Evolutionary conservation across 2,888 invertebrate genomes (phyloP), one percentile per base, ranked within the genome.

Genomic region (Plusia festucae): DNA sequence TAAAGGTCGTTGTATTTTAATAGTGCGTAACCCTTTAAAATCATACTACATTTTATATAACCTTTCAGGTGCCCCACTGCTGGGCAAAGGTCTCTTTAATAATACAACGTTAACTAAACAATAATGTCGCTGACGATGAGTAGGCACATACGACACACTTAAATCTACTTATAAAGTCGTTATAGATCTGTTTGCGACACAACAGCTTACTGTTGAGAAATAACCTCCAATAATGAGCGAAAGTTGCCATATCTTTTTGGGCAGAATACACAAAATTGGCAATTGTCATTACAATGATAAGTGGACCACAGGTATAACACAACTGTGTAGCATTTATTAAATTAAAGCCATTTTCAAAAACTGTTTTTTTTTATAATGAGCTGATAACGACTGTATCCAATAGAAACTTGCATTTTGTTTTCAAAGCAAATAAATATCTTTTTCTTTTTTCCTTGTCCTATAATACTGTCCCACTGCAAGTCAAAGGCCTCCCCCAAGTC

Each of bases 161-260:
- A 49, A 20, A 49, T 49, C 18, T 49, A 49, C 46, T 49, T 49
- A 49, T 49, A 49, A 49, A 9, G 18, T 49, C 46, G 20, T 49
- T 49, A 49, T 16, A 46, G 16, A 46, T 46, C 46, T 20, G 46
- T 46, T 46, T 46, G 46, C 20, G 46, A 20, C 46, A 18, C 20
- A 49, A 20, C 46, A 49, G 46, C 46, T 9, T 49, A 49, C 18
- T 49, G 46, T 56, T 44, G 24, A 20, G 34, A 55, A 15, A 27
- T 49, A 49, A 18, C 7, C 18, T 16, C 18, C 46, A 2, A 18
- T 46, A 49, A 49, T 49, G 46, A 49, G 46, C 16, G 20, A 49
- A 49, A 49, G 46, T 49, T 18, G 46, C 18, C 11, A 11, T 11
- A 9, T 18, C 46, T 49, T 49, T 18, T 49, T 49, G 20, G 46